A percentile compares a stretch with the other conserved stretches of the same genome.
phyloP scores from a whole-genome alignment of 92 coral and sea anemone genomes.

The Palythoa caribaeorum region DNA sequence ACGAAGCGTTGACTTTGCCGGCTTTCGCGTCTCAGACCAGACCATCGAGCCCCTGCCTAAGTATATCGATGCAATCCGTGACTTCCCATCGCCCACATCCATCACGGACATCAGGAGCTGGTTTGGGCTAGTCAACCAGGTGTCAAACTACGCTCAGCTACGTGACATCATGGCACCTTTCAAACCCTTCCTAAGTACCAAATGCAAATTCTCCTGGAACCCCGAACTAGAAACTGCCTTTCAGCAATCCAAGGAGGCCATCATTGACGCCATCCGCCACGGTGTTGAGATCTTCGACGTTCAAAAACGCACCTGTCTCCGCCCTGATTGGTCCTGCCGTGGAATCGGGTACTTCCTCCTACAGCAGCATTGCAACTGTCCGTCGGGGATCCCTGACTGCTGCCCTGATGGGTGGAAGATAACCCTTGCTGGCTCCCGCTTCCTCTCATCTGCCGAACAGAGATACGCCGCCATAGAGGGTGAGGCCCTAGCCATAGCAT shows the following conservation, averaged over 20 bases:
- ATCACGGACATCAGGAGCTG: not conserved
- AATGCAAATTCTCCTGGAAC: slow-evolving; percentile 42
- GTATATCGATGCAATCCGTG: not conserved
- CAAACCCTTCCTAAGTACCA: slow-evolving; percentile 48
- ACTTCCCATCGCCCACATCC: not conserved
- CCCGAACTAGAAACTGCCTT: slow-evolving; percentile 36
- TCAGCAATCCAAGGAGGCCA: slow-evolving; percentile 35
- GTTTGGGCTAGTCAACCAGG: not conserved
- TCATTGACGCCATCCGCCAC: slow-evolving; percentile 25
- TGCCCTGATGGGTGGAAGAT: not conserved
- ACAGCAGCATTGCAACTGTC: slow-evolving; percentile 29
- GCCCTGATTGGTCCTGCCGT: slow-evolving; percentile 41
- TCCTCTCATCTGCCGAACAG: not conserved
- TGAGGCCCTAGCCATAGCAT: slow-evolving; percentile 29
- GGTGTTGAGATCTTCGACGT: slow-evolving; percentile 42
- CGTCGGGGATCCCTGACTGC: not conserved
- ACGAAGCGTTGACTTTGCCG: not conserved
- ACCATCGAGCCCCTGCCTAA: not conserved
- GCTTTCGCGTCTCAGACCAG: not conserved
- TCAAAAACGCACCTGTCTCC: slow-evolving; percentile 34
- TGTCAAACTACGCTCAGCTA: slow-evolving; percentile 45
- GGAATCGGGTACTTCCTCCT: slow-evolving; percentile 35
- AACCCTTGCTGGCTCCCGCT: slow-evolving; percentile 8
- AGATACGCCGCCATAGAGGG: not conserved
- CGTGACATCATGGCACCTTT: slow-evolving; percentile 57